A percentile compares a stretch with the other conserved stretches of the same genome.
Evolutionary conservation across 2,113 vertebrate genomes (phyloP).

Genomic region (Mobula birostris): DNA sequence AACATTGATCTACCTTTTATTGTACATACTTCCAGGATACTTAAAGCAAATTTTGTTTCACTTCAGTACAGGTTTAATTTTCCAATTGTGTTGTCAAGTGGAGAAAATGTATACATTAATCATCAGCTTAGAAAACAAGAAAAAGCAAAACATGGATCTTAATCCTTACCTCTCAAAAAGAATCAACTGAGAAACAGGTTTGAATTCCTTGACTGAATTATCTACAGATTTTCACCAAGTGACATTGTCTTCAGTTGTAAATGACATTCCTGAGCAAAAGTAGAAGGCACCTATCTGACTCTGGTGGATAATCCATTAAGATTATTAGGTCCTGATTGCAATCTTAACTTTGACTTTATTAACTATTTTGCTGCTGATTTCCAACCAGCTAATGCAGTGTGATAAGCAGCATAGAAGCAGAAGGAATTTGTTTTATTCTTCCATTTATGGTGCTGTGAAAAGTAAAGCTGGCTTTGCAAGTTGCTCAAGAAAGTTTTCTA

Average conservation of each 20-base stretch:
- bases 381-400: neutral
- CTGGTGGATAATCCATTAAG: neutral
- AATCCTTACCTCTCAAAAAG: neutral
- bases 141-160: neutral
- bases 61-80: no score
- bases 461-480: neutral
- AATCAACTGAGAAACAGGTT: neutral
- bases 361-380: no score
- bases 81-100: no score
- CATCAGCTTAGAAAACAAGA: neutral
- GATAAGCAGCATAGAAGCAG: no score
- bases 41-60: no score
- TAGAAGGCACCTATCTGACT: no score
- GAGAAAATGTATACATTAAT: neutral
- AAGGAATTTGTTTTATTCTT: no score
- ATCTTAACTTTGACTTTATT: no score
- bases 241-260: neutral
- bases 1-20: neutral
- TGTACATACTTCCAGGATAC: no score
- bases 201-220: neutral
- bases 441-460: no score
- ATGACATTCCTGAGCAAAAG: neutral
- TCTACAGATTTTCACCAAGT: neutral
- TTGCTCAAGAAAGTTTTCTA: neutral
- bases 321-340: neutral